Percentiles rank a stretch among this genome's conserved stretches.
These are phyloP conservation scores for Tachysurus vachellii DNA, from an alignment of 2,113 vertebrate species.

Conservation along the genomic window DNA sequence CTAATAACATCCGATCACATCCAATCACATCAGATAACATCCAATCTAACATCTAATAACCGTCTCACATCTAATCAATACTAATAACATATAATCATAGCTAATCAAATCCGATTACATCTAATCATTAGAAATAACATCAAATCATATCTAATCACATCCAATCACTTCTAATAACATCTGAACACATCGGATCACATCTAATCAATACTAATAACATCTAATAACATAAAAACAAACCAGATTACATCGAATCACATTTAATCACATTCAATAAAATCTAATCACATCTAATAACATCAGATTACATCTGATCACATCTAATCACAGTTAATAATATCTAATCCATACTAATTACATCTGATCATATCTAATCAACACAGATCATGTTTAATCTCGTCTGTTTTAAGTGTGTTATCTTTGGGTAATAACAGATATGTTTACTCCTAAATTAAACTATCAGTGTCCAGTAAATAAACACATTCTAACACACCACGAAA, in stretches of 20 bases:
- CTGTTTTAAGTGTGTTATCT: background rate
- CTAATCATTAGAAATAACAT: too few relatives aligned
- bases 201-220: background rate
- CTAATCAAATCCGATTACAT: too few relatives aligned
- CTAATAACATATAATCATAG: background rate
- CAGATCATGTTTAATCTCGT: too few relatives aligned
- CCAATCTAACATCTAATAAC: too few relatives aligned
- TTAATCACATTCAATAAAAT: background rate
- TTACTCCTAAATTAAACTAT: background rate
- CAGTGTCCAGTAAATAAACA: background rate
- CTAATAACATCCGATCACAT: too few relatives aligned
- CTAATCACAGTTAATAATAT: too few relatives aligned
- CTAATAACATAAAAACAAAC: too few relatives aligned
- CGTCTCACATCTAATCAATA: background rate
- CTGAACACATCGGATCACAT: too few relatives aligned
- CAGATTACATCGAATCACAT: background rate
- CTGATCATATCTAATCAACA: too few relatives aligned
- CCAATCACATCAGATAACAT: background rate
- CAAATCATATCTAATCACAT: too few relatives aligned
- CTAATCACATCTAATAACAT: too few relatives aligned
- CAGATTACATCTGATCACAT: background rate
- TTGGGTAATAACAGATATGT: background rate
- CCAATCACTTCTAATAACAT: background rate
- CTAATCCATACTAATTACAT: background rate
- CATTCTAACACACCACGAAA: background rate